Evolutionary conservation across 2,888 invertebrate species (phyloP).

Genomic region (Eurytoma californica): DNA sequence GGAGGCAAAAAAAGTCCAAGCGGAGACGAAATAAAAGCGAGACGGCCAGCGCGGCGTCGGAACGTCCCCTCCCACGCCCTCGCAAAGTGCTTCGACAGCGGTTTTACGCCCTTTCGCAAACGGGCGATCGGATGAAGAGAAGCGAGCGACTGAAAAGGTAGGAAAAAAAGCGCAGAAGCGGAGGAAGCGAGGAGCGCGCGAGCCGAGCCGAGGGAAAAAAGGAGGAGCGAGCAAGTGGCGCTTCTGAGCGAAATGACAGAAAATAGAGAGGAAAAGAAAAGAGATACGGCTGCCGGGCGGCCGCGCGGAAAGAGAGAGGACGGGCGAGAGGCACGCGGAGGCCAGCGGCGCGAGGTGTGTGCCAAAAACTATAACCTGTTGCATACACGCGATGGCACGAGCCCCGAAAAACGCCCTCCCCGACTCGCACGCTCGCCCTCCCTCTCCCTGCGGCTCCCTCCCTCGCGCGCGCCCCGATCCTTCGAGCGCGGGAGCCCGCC

Average conservation of each 20-base stretch:
- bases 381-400: constrained; percentile 68
- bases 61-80: constrained; percentile 30
- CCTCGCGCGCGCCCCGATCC: constrained; percentile 7
- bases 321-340: constrained; percentile 55
- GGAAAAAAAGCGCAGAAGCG: constrained; percentile 37
- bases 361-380: constrained; percentile 75
- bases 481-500: not conserved
- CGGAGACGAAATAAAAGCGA: constrained; percentile 9
- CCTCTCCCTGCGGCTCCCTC: constrained; percentile 32
- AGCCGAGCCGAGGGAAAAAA: not conserved
- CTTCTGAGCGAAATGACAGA: constrained; percentile 58
- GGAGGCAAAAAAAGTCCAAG: constrained; percentile 15
- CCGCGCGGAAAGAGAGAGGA: constrained; percentile 54
- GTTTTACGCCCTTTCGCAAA: constrained; percentile 58
- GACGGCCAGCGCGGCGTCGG: constrained; percentile 1
- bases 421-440: constrained; percentile 29
- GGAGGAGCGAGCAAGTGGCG: constrained; percentile 45
- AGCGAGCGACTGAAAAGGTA: constrained; percentile 10
- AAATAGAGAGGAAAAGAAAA: constrained; percentile 56
- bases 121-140: constrained; percentile 64
- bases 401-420: constrained; percentile 72
- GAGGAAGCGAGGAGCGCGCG: constrained; percentile 7
- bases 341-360: constrained; percentile 65
- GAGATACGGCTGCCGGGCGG: constrained; percentile 53
- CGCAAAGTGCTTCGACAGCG: constrained; percentile 60